These are phyloP conservation scores for Centropyge bicolor DNA, from an alignment of 2,797 vertebrate genomes.

Conservation along the genomic window DNA sequence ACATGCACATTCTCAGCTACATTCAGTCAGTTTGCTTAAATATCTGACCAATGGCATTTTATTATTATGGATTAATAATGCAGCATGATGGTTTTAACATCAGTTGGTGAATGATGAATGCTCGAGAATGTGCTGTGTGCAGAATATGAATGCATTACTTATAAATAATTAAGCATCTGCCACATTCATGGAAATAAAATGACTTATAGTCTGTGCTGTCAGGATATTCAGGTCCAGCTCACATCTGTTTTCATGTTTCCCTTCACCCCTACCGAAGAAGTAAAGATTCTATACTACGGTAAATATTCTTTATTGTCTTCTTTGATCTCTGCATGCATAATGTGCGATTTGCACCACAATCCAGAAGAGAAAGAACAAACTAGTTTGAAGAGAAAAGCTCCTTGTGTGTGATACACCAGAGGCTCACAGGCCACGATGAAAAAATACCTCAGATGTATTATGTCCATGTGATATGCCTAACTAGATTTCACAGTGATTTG, in stretches of 20 bases:
- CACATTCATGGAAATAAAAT: slow-evolving; percentile 45
- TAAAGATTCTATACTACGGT: slow-evolving; percentile 21
- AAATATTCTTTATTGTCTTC: slow-evolving; percentile 41
- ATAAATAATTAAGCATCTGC: slow-evolving; percentile 64
- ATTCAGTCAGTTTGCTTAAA: not conserved
- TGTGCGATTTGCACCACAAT: slow-evolving; percentile 27
- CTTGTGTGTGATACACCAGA: slow-evolving; percentile 37
- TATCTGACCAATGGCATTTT: not conserved
- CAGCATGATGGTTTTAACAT: slow-evolving; percentile 17
- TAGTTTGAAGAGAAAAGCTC: slow-evolving; percentile 15
- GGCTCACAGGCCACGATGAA: slow-evolving; percentile 38
- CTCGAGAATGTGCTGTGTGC: slow-evolving; percentile 29
- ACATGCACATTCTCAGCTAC: not conserved
- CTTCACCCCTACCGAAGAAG: slow-evolving; percentile 7
- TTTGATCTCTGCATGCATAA: slow-evolving; percentile 48
- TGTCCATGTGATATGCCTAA: slow-evolving; percentile 44
- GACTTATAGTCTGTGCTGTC: slow-evolving; percentile 21
- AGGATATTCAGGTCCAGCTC: not conserved
- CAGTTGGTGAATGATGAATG: slow-evolving; percentile 41
- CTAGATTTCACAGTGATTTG: slow-evolving; percentile 64
- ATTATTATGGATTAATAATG: slow-evolving; percentile 14
- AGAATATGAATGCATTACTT: slow-evolving; percentile 67
- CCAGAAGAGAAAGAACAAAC: slow-evolving; percentile 28
- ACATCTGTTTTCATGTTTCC: slow-evolving; percentile 21
- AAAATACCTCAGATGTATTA: slow-evolving; percentile 42